Conservation (phyloP, 2,888 invertebrate species). For the Trichogramma evanescens region DNA sequence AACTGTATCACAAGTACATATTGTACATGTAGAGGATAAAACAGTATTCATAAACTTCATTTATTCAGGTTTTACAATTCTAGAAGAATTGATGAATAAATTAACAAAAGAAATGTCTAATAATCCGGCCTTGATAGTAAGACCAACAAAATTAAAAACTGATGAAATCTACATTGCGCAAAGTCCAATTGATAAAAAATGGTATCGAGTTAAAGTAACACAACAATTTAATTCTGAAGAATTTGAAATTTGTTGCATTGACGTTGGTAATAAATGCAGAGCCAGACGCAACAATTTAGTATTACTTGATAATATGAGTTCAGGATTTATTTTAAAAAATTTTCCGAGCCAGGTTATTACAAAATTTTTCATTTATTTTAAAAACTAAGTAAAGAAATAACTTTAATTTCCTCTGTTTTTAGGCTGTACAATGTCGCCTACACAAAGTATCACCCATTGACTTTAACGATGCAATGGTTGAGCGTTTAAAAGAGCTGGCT, state of each 20-base stretch:
- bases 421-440: conserved; percentile 56
- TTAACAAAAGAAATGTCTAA: conserved; percentile 6
- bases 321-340: conserved; percentile 37
- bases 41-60: conserved; percentile 10
- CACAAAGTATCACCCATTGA: conserved; percentile 54
- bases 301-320: conserved; percentile 46
- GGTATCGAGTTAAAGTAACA: conserved; percentile 13
- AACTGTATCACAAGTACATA: conserved; percentile 11
- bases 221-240: conserved; percentile 1
- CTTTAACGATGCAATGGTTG: conserved; percentile 41
- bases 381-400: background rate
- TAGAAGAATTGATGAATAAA: conserved; percentile 1
- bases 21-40: conserved; percentile 8
- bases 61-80: conserved; percentile 1
- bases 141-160: background rate
- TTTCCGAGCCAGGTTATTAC: conserved; percentile 47
- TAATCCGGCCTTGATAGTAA: background rate
- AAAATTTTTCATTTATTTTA: conserved; percentile 50
- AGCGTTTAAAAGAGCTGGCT: conserved; percentile 43
- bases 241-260: conserved; percentile 20
- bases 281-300: conserved; percentile 45
- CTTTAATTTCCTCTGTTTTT: conserved; percentile 14
- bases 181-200: conserved; percentile 2
- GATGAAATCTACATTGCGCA: conserved; percentile 10
- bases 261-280: conserved; percentile 26